These are phyloP conservation scores for Serranus cabrilla DNA, from an alignment of 2,797 vertebrate species.

Conservation along the genomic window DNA sequence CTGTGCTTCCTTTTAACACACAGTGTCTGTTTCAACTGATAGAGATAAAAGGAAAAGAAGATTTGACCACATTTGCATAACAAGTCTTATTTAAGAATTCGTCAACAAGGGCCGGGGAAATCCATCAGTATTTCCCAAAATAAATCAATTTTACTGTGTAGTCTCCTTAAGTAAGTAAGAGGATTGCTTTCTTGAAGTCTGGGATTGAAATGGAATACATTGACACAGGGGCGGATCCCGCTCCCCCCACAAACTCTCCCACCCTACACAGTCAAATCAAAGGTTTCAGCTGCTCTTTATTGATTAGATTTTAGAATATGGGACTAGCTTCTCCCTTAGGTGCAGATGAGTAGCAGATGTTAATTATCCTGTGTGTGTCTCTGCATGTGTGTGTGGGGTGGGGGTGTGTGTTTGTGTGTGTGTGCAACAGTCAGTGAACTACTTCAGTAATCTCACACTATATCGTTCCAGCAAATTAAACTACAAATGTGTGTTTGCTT, in stretches of 20 bases:
- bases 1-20: conserved; percentile 22
- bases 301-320: conserved; percentile 86
- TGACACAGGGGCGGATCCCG: conserved; percentile 75
- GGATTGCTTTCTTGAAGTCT: conserved; percentile 83
- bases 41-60: conserved; percentile 33
- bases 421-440: conserved; percentile 54
- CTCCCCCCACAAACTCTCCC: conserved; percentile 54
- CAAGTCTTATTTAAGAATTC: conserved; percentile 76
- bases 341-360: conserved; percentile 84
- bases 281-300: conserved; percentile 85
- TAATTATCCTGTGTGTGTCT: conserved; percentile 80
- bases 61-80: conserved; percentile 62
- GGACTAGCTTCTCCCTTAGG: conserved; percentile 81
- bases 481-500: neutral
- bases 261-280: conserved; percentile 81
- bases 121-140: conserved; percentile 75
- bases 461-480: conserved; percentile 52
- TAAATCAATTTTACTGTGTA: conserved; percentile 80
- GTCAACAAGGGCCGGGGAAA: conserved; percentile 58
- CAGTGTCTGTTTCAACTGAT: conserved; percentile 38
- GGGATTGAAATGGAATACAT: conserved; percentile 85
- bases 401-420: conserved; percentile 23
- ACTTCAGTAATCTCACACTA: conserved; percentile 60
- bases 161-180: conserved; percentile 81
- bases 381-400: neutral